A percentile compares a stretch with the other conserved stretches of the same genome.
Evolutionary conservation across 2,888 invertebrate species (phyloP).

Genomic region (Cordilura impudica): DNA sequence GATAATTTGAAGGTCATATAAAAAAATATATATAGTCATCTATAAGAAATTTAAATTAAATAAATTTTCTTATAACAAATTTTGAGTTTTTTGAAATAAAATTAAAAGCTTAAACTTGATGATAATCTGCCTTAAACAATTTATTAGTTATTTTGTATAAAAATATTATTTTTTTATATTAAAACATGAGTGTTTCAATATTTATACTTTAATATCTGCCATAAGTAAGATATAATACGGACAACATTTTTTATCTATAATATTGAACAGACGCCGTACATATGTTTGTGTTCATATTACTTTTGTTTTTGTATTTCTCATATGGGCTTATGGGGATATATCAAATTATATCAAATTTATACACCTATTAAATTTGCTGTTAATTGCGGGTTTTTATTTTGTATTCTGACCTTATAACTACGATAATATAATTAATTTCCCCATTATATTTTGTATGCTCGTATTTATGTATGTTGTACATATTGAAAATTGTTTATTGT

Average conservation of each 20-base stretch:
- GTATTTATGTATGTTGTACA: too few relatives aligned
- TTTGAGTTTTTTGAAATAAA: too few relatives aligned
- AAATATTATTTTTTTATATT: too few relatives aligned
- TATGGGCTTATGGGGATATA: background rate
- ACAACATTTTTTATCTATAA: background rate
- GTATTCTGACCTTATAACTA: conserved; percentile 17
- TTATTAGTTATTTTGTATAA: too few relatives aligned
- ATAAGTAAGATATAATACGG: background rate
- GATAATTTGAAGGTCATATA: conserved; percentile 26
- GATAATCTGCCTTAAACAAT: too few relatives aligned
- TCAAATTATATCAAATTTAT: conserved; percentile 4
- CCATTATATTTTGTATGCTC: background rate
- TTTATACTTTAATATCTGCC: background rate
- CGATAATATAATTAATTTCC: conserved; percentile 4
- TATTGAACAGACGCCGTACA: conserved; percentile 14
- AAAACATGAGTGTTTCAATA: too few relatives aligned
- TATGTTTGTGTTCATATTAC: conserved; percentile 7
- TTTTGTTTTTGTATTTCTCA: background rate
- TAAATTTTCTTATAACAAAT: background rate
- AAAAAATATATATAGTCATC: conserved; percentile 70
- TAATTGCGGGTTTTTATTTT: conserved; percentile 62
- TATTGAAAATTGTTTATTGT: background rate
- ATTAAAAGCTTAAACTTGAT: too few relatives aligned
- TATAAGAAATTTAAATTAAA: conserved; percentile 53
- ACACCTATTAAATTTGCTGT: conserved; percentile 67